A percentile compares a stretch with the other conserved stretches of the same genome.
Evolutionary conservation across 2,113 vertebrate genomes (phyloP).

Genomic region (Potamarius usumacintae): DNA sequence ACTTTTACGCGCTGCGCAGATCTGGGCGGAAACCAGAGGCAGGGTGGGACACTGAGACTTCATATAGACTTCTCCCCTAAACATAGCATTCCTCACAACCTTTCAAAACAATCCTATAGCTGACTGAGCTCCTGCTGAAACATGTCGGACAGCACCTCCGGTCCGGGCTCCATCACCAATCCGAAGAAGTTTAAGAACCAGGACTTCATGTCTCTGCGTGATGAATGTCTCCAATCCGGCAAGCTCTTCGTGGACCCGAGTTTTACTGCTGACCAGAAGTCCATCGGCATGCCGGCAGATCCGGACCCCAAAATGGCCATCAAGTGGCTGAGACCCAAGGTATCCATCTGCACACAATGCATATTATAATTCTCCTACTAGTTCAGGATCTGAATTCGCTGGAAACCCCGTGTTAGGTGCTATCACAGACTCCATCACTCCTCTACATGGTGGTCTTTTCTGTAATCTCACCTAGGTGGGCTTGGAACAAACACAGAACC

Average conservation of each 20-base stretch:
- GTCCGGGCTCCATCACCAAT: constrained; percentile 66
- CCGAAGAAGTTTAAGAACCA: constrained; percentile 64
- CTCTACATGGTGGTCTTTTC: background rate
- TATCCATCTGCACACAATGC: constrained; percentile 44
- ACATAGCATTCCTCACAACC: background rate
- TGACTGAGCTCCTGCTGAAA: constrained; percentile 4
- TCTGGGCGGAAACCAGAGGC: constrained; percentile 22
- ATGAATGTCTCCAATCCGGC: constrained; percentile 58
- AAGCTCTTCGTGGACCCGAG: constrained; percentile 67
- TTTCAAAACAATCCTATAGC: background rate
- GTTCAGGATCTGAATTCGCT: background rate
- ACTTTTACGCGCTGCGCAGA: background rate
- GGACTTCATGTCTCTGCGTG: constrained; percentile 57
- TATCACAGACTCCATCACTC: background rate
- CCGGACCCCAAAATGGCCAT: constrained; percentile 68
- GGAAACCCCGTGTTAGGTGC: background rate
- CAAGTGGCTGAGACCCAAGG: constrained; percentile 74
- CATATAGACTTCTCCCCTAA: constrained; percentile 54
- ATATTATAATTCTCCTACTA: background rate
- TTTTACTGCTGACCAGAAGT: constrained; percentile 68
- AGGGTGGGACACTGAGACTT: constrained; percentile 23
- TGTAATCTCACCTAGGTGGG: background rate
- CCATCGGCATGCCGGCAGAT: constrained; percentile 69
- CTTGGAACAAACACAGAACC: background rate
- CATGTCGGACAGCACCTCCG: constrained; percentile 44